Percentiles rank a stretch among this genome's conserved stretches.
These are phyloP conservation scores for Arion vulgaris DNA, from an alignment of 1,140 invertebrate species.

Conservation along the genomic window DNA sequence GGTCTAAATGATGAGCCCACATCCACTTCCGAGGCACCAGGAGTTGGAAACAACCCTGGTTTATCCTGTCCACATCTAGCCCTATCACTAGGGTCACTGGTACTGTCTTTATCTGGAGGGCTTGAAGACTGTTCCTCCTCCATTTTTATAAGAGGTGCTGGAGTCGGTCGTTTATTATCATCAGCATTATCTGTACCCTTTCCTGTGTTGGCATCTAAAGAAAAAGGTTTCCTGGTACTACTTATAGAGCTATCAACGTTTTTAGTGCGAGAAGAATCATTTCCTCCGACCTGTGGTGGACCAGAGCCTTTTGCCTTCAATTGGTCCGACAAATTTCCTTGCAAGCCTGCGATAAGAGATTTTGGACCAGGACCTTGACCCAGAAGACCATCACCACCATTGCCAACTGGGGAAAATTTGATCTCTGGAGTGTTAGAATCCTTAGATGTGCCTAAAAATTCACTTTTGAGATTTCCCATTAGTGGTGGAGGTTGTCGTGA, in stretches of 20 bases:
- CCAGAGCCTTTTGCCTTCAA: conserved; percentile 10
- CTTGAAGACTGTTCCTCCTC: neutral
- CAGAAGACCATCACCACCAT: neutral
- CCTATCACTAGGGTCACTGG: neutral
- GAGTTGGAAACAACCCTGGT: conserved; percentile 31
- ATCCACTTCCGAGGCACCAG: conserved; percentile 8
- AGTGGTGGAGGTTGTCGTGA: conserved; percentile 24
- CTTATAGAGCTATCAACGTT: neutral
- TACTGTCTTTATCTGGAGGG: neutral
- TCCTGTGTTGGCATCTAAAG: neutral
- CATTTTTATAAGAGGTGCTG: conserved; percentile 15
- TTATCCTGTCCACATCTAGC: conserved; percentile 14
- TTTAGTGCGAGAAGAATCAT: neutral
- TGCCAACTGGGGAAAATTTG: neutral
- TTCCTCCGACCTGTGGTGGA: neutral
- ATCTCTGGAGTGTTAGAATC: neutral
- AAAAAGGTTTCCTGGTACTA: conserved; percentile 8
- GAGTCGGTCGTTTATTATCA: conserved; percentile 18
- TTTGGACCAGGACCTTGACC: conserved; percentile 24
- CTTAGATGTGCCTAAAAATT: neutral
- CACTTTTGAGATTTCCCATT: conserved; percentile 16
- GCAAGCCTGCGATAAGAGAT: conserved; percentile 23
- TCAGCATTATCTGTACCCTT: neutral
- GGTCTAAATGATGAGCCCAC: conserved; percentile 25
- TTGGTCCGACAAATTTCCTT: neutral